Evolutionary conservation across 2,888 invertebrate genomes (phyloP), one percentile per base, ranked within the genome.

Genomic region (Chymomyza caudatula): DNA sequence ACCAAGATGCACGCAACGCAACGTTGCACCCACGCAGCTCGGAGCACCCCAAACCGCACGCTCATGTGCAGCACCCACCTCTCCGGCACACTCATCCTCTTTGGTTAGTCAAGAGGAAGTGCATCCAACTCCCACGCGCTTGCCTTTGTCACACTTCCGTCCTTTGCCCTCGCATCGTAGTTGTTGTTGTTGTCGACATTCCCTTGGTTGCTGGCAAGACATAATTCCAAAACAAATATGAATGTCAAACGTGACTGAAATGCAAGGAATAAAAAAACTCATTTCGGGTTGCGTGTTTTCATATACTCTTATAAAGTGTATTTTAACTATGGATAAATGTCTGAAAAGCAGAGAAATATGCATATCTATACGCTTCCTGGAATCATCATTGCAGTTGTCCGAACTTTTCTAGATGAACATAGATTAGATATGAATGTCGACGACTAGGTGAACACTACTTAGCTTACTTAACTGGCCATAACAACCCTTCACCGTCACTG

Each of bases 241-340:
- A 82, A 82, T 78, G 82, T 78, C 82, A 87, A 80, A 87, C 85
- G 85, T 86, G 85, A 82, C 87, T 82, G 76, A 82, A 87, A 80
- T 82, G 71, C 71, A 77, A 67, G 81, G 69, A 68, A 25, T 69
- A 65, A 62, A 55, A 43, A 56, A 59, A 61, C 17, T 44, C 29
- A 19, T 20, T 51, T 22, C 11, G 11, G 29, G 5, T 22, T 25
- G 53, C 6, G 42, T 59, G 0, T 54, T 61, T 29, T 44, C 37
- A 25, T 20, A 37, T 25, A 15, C 25, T 1, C n/a, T 22, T 17
- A 19, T 60, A 3, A 11, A 37, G 29, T 29, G 4, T 29, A 29
- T 4, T 29, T 29, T 25, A 25, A 6, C 25, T 25, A 25, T 25
- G 6, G 25, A 25, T 2, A 25, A 25, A 2, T 2, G 4, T 25